Conservation (phyloP, 2,888 invertebrate species). For the Masnerella sp. region DNA sequence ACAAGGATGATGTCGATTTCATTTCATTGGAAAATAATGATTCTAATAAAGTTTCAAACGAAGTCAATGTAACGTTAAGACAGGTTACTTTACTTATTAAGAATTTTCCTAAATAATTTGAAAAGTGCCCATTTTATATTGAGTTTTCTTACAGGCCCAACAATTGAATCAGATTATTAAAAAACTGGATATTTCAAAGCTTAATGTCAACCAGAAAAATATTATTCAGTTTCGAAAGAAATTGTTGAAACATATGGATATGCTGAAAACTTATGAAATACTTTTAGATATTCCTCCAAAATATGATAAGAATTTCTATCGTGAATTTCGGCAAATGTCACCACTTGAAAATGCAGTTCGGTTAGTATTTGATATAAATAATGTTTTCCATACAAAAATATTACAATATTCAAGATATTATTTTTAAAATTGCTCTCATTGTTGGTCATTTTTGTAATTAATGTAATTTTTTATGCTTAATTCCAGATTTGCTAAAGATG, state of each 20-base stretch:
- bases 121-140: no score
- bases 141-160: slow-evolving; percentile 70
- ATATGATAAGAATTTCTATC: slow-evolving; percentile 84
- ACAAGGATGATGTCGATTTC: slow-evolving; percentile 72
- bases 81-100: slow-evolving; percentile 65
- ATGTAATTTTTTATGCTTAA: neutral
- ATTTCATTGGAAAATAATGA: slow-evolving; percentile 65
- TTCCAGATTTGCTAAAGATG: slow-evolving; percentile 84
- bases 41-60: slow-evolving; percentile 61
- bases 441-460: neutral
- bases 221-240: slow-evolving; percentile 83
- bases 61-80: slow-evolving; percentile 61
- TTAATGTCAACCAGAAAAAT: slow-evolving; percentile 84
- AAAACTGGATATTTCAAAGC: slow-evolving; percentile 77
- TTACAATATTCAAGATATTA: no score
- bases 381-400: neutral
- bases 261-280: slow-evolving; percentile 85
- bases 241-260: slow-evolving; percentile 84
- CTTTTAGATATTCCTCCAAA: slow-evolving; percentile 76
- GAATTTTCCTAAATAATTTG: no score
- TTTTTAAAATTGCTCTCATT: no score
- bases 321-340: slow-evolving; percentile 83
- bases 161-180: slow-evolving; percentile 74
- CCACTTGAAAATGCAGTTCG: slow-evolving; percentile 82
- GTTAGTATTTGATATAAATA: slow-evolving; percentile 59